Percentiles rank a stretch among this genome's conserved stretches.
phyloP scores from a whole-genome alignment of 2,888 invertebrate genomes.

The Noctua fimbriata region DNA sequence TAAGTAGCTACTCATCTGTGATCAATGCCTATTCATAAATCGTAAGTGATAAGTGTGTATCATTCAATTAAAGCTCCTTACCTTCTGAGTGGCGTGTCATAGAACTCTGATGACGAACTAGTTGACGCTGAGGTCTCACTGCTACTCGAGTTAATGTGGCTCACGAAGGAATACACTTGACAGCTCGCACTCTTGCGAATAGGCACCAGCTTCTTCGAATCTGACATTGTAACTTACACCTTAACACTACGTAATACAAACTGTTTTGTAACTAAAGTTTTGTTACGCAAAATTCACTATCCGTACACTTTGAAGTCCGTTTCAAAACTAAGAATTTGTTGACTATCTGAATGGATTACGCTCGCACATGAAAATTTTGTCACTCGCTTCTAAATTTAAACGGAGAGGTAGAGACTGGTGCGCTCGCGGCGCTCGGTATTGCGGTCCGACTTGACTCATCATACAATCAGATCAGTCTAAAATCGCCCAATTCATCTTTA shows the following conservation, averaged over 20 bases:
- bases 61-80: constrained; percentile 63
- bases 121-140: constrained; percentile 83
- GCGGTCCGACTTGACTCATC: constrained; percentile 75
- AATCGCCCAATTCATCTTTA: constrained; percentile 68
- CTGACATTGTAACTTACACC: constrained; percentile 56
- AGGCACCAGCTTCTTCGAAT: constrained; percentile 60
- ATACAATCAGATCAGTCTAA: constrained; percentile 76
- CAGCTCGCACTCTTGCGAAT: constrained; percentile 80
- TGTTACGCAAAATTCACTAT: constrained; percentile 48
- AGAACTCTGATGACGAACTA: constrained; percentile 78
- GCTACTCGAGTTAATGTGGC: constrained; percentile 76
- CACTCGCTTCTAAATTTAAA: constrained; percentile 85
- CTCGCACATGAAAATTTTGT: constrained; percentile 76
- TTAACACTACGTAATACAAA: constrained; percentile 50
- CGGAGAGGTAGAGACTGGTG: constrained; percentile 69
- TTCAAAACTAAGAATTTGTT: constrained; percentile 71
- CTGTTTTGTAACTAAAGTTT: constrained; percentile 35
- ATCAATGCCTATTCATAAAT: not conserved
- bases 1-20: not conserved
- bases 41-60: not conserved
- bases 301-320: constrained; percentile 64
- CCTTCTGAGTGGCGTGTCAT: constrained; percentile 83
- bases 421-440: constrained; percentile 69
- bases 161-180: constrained; percentile 75
- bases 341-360: constrained; percentile 65